Evolutionary conservation across 2,888 invertebrate species (phyloP), one percentile per base, ranked within the genome.

Genomic region (Caenorhabditis sp.): DNA sequence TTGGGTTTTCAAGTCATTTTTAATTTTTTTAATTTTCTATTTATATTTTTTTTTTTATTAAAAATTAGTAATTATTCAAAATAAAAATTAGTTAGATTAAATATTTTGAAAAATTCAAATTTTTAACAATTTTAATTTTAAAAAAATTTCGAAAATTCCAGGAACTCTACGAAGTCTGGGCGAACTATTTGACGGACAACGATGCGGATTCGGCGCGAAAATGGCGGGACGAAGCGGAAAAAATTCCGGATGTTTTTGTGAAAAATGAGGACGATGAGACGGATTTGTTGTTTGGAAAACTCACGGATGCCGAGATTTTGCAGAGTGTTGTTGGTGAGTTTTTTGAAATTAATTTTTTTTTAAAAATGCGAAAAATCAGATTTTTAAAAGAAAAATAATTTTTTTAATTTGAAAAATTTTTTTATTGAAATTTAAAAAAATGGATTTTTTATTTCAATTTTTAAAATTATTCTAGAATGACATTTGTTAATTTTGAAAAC

Each of bases 231-330:
- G 35, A 22, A 15, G 53, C 61, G 2, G 67, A 81, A 1, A 20
- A 47, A 5, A 68, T 78, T 15, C 65, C 70, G 35, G 82, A 82
- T 11, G 11, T 44, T 1, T 0, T 26, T n/a, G 44, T 58, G 11
- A 67, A 65, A 11, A 69, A 78, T 20, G 61, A 69, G 35, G 74
- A 79, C 15, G 82, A 82, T 32, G 69, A 82, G 32, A 69, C 62
- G n/a, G 82, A 82, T 68, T 24, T 71, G 11, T 15, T 82, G 56
- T 78, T 44, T 26, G 40, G 51, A 13, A 62, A 20, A 9, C 5
- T 67, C 13, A 35, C 68, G 1, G 61, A 78, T 51, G 35, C 56
- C 18, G 55, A 62, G 60, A 6, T 56, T 28, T 18, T 67, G 60
- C 51, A 60, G 35, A 55, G 47, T 70, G 58, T 3, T 47, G 47